Evolutionary conservation across 2,797 vertebrate species (phyloP).

Genomic region (Phrynocephalus vlangalii): DNA sequence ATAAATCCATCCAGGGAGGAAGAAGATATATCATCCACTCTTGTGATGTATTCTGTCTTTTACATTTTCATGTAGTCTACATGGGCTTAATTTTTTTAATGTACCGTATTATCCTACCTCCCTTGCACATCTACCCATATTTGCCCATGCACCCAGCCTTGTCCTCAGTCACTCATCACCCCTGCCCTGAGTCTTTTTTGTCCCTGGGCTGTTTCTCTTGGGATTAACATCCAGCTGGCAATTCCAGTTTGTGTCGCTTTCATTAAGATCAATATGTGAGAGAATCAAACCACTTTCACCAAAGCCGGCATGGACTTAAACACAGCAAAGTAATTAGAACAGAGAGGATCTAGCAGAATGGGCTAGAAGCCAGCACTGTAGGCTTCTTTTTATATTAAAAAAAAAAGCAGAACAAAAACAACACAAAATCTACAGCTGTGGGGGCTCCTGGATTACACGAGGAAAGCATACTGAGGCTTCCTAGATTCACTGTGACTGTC

Average conservation of each 20-base stretch:
- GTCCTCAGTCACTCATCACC: background rate
- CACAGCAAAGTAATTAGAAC: slow-evolving; percentile 25
- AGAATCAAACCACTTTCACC: slow-evolving; percentile 5
- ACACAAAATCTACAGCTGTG: no score
- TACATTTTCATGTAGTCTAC: background rate
- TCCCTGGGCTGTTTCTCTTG: background rate
- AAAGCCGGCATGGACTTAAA: slow-evolving; percentile 19
- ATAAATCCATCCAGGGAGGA: background rate
- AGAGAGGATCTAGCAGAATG: background rate
- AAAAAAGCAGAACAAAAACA: no score
- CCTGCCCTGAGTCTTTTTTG: background rate
- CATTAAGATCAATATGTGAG: slow-evolving; percentile 11
- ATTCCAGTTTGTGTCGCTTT: slow-evolving; percentile 4
- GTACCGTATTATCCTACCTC: no score
- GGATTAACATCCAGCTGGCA: slow-evolving; percentile 31
- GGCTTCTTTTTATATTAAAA: background rate
- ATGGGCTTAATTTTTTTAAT: no score
- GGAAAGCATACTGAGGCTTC: no score
- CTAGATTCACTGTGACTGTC: no score
- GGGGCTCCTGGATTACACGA: background rate
- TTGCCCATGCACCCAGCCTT: background rate
- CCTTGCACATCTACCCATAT: background rate
- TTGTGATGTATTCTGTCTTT: background rate
- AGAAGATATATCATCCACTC: background rate
- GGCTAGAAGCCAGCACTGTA: background rate